Conservation (phyloP, 2,888 invertebrate genomes). For the Desoria tigrina region DNA sequence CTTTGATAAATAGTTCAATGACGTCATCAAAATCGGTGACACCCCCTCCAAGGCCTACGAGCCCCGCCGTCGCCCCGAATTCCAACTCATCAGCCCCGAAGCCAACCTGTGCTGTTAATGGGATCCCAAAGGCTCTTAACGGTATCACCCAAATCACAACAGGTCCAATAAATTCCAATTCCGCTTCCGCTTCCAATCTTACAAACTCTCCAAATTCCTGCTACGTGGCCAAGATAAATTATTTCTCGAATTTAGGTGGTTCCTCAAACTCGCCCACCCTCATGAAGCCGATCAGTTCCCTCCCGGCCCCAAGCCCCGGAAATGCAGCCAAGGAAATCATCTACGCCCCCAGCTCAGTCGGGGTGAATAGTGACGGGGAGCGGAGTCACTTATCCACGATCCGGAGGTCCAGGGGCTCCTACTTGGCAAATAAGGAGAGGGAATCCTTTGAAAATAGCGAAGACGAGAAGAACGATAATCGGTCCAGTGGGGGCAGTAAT, state of each 20-base stretch:
- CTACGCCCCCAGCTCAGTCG: constrained; percentile 42
- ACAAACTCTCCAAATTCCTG: constrained; percentile 1
- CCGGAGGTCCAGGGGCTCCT: constrained; percentile 45
- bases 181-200: neutral
- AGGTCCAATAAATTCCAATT: neutral
- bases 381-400: constrained; percentile 46
- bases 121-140: constrained; percentile 46
- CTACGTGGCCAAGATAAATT: constrained; percentile 53
- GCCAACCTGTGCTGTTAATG: constrained; percentile 52
- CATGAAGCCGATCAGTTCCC: constrained; percentile 51
- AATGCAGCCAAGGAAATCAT: constrained; percentile 45
- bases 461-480: constrained; percentile 32
- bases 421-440: constrained; percentile 19
- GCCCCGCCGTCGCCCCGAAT: neutral
- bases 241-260: constrained; percentile 41
- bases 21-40: neutral
- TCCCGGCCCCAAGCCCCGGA: constrained; percentile 45
- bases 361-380: constrained; percentile 15
- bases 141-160: neutral
- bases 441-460: constrained; percentile 32
- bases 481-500: constrained; percentile 14
- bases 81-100: constrained; percentile 21
- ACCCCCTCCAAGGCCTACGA: neutral
- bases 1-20: neutral
- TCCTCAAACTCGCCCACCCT: constrained; percentile 19